Evolutionary conservation across 2,888 invertebrate species (phyloP), one percentile per base, ranked within the genome.

Genomic region (Thera obeliscata): DNA sequence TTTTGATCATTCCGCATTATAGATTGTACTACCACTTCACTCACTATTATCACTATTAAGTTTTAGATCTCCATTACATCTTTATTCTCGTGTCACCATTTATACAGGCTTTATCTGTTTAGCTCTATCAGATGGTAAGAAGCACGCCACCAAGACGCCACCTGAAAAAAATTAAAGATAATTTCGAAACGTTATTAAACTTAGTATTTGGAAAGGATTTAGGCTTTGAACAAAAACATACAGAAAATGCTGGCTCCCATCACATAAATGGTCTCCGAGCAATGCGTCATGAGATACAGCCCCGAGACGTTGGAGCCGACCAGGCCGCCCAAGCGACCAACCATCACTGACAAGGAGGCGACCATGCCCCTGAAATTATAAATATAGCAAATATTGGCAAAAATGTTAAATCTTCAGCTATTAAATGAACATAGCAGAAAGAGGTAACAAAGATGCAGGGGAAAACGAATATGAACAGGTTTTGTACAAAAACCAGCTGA

Each of bases 341-440:
- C 87, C 87, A 90, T 86, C 87, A 90, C 87, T 11, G 90, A 88
- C 2, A 91, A 70, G 54, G 90, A 89, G 0, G 89, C 87, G 57
- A 87, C 87, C 91, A 91, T 91, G 4, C 90, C 90, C 59, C 91
- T 91, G 81, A 0, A 12, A 61, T 66, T 22, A 56, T 38, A 38
- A 54, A 35, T n/a, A 46, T 9, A 46, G 9, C 2, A 46, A 46
- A 46, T 22, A 22, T 22, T 22, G 22, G 22, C 22, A 22, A 22
- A 22, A 22, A 22, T 22, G 0, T 22, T 22, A 22, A 22, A 22
- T 22, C 22, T 22, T 22, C 22, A 22, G 22, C 22, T 22, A 22
- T 22, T 22, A 22, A 22, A 22, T 22, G 22, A 22, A 22, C 22
- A 22, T 22, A 22, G 22, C 22, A 22, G 22, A 22, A 22, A 22